Evolutionary conservation across 2,113 vertebrate species (phyloP).

Genomic region (Mesembrinibis cayennensis): DNA sequence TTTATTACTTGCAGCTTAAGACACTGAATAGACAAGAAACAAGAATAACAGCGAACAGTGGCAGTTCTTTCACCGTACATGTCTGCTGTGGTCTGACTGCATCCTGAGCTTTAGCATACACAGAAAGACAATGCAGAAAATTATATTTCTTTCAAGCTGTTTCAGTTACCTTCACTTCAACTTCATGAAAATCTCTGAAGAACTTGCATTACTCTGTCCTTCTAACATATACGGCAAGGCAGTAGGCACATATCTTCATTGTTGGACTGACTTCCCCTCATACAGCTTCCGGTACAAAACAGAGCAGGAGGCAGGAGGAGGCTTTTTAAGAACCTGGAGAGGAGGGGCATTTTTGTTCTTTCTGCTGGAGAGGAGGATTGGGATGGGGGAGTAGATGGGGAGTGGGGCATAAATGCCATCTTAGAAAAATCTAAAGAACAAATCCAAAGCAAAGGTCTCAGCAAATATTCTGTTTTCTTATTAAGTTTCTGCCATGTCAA

Average conservation of each 20-base stretch:
- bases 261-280: background rate
- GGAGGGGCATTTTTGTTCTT: background rate
- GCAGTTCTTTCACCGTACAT: background rate
- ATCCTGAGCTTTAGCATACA: background rate
- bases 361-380: background rate
- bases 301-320: background rate
- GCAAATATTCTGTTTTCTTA: background rate
- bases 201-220: background rate
- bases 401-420: background rate
- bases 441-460: background rate
- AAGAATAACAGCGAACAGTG: background rate
- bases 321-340: background rate
- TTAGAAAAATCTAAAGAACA: background rate
- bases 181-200: background rate
- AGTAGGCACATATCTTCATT: rapidly evolving
- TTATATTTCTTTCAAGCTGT: background rate
- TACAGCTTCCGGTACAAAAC: background rate
- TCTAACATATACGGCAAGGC: background rate
- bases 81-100: background rate
- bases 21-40: background rate
- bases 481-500: background rate
- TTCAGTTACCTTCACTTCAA: background rate
- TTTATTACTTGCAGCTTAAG: background rate
- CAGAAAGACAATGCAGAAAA: background rate
- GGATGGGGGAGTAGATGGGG: background rate